Base-by-base conservation (phyloP, 2,113 vertebrate species). In the Macaca nemestrina region DNA sequence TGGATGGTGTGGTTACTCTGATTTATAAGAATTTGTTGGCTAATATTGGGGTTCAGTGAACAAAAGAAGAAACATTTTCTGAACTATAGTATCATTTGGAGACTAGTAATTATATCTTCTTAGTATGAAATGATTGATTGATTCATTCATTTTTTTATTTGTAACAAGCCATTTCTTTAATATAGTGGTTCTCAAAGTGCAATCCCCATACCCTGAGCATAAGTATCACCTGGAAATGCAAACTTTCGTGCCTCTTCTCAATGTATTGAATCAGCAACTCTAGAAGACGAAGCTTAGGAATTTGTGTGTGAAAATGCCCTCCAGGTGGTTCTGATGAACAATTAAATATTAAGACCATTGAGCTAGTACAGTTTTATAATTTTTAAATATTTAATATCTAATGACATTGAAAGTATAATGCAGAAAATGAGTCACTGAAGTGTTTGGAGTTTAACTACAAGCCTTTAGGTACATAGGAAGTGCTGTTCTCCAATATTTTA, bases 381-480 rank as follows among this genome's bases (percentile, higher is more conserved):
- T 45, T n/a, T 50, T 38, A 45, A 40, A 79, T 88, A 38, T 9
- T 68, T 80, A 87, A 32, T 38, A 82, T 87, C 86, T 55, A 35
- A 78, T 73, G 3, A 22, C 13, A 86, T 48, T 78, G 23, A 90
- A 93, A 90, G 67, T 90, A 12, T 11, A 83, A 78, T 13, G 0
- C 16, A 82, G 75, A 97, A 96, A 97, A 89, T 96, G 6, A 95
- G 90, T 95, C 0, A 4, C 4, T 55, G 88, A 98, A 91, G 20
- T 75, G 52, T 98, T 97, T 96, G 97, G 67, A 97, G 40, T 84
- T 90, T 76, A 95, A 94, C 50, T 61, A 55, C 95, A 92, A 97
- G 38, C 48, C 45, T 96, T 80, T 55, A 59, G 43, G 6, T 83
- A 92, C 13, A 76, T 9, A 88, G 76, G 45, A 97, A 96, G 27